Conservation (phyloP, 2,797 vertebrate genomes). For the Falco concolor region DNA sequence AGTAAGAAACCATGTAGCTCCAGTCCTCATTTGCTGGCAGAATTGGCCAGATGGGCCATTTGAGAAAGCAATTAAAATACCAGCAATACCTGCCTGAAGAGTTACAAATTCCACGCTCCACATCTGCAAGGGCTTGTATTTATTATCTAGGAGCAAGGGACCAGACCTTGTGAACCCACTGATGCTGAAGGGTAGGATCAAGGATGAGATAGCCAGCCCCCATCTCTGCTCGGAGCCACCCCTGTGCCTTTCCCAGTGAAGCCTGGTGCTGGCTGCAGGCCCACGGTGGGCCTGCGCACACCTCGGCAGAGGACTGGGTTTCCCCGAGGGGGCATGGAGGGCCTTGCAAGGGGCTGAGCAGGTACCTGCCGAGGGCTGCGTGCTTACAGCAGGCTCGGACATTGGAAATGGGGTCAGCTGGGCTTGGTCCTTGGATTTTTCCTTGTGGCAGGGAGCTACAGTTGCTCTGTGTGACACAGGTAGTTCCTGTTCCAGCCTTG, state of each 20-base stretch:
- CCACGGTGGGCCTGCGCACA: accelerated
- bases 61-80: conserved; percentile 22
- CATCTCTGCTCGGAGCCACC: accelerated
- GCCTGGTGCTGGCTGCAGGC: neutral
- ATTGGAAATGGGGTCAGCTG: neutral
- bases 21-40: neutral
- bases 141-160: neutral
- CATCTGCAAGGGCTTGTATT: neutral
- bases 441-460: neutral
- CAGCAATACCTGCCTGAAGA: neutral
- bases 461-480: neutral
- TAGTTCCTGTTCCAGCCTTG: neutral
- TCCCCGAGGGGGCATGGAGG: accelerated
- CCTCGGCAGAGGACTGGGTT: accelerated
- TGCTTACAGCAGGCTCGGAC: accelerated
- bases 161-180: neutral
- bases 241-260: accelerated
- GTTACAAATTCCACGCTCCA: neutral
- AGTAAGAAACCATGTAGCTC: neutral
- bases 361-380: accelerated
- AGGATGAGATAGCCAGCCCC: neutral
- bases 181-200: neutral
- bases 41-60: neutral
- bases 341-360: neutral
- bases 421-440: neutral